phyloP scores from a whole-genome alignment of 2,797 vertebrate genomes.

The Leptoclinus maculatus region DNA sequence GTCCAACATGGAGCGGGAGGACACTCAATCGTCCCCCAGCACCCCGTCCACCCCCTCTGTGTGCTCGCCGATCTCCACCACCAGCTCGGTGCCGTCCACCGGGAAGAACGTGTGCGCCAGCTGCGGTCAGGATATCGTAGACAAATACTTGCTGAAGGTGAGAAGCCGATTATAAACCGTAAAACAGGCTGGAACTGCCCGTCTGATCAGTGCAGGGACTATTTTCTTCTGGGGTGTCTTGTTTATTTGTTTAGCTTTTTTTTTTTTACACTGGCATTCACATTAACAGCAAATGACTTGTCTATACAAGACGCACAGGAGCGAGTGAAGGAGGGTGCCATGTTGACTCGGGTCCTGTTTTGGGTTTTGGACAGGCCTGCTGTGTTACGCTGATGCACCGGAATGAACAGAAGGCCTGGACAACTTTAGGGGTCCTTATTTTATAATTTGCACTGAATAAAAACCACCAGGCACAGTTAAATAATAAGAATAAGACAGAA shows the following conservation, averaged over 20 bases:
- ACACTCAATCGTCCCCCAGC: constrained; percentile 90
- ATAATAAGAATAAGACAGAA: neutral
- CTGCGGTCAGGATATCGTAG: constrained; percentile 95
- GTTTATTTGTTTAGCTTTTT: constrained; percentile 3
- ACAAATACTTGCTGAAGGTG: constrained; percentile 95
- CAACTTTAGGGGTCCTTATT: neutral
- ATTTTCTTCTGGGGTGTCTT: neutral
- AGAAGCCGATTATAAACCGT: constrained; percentile 12
- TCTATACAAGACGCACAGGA: neutral
- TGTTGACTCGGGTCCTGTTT: constrained; percentile 34
- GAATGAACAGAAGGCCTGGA: constrained; percentile 3
- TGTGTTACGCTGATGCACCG: neutral
- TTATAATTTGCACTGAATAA: neutral
- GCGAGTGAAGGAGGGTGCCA: constrained; percentile 5
- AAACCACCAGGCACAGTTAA: neutral
- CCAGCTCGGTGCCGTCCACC: constrained; percentile 90
- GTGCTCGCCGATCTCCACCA: constrained; percentile 91
- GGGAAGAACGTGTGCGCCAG: constrained; percentile 96
- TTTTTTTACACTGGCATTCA: neutral
- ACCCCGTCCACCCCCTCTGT: constrained; percentile 93
- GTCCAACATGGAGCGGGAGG: constrained; percentile 91
- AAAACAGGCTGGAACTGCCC: neutral
- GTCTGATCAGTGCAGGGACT: too few species aligned
- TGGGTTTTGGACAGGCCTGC: constrained; percentile 14
- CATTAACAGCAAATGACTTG: neutral